A percentile compares a stretch with the other conserved stretches of the same genome.
These are phyloP conservation scores for Hypomecis punctinalis DNA, from an alignment of 2,888 invertebrate species.

Conservation along the genomic window DNA sequence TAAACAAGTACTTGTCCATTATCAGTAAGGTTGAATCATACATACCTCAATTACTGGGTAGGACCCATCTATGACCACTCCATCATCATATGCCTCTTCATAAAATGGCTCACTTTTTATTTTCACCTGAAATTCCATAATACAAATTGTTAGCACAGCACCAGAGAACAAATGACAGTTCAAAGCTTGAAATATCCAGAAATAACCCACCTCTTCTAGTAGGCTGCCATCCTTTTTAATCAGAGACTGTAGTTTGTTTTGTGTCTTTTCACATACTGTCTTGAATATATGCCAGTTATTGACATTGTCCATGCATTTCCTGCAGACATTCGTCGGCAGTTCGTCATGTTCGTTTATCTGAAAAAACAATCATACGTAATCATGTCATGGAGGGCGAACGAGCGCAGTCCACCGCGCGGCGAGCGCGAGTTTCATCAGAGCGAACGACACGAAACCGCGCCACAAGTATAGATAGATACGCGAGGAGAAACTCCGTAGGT, in stretches of 20 bases:
- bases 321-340: conserved; percentile 87
- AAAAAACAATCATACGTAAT: conserved; percentile 79
- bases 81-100: conserved; percentile 83
- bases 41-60: conserved; percentile 79
- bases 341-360: conserved; percentile 87
- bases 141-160: conserved; percentile 55
- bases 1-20: conserved; percentile 36
- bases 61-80: conserved; percentile 80
- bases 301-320: conserved; percentile 86
- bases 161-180: conserved; percentile 60
- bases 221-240: conserved; percentile 81
- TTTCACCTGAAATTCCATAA: conserved; percentile 79
- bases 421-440: conserved; percentile 70
- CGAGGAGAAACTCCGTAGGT: conserved; percentile 82
- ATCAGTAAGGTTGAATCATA: conserved; percentile 47
- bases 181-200: conserved; percentile 67
- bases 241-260: conserved; percentile 87
- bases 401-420: conserved; percentile 66
- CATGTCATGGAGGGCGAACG: conserved; percentile 71
- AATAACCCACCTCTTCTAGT: conserved; percentile 80
- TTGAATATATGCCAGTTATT: conserved; percentile 88
- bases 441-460: conserved; percentile 78
- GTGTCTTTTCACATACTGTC: conserved; percentile 86
- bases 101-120: conserved; percentile 85
- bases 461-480: conserved; percentile 76